Evolutionary conservation across 2,797 vertebrate species (phyloP).

Genomic region (Diplodus puntazzo): DNA sequence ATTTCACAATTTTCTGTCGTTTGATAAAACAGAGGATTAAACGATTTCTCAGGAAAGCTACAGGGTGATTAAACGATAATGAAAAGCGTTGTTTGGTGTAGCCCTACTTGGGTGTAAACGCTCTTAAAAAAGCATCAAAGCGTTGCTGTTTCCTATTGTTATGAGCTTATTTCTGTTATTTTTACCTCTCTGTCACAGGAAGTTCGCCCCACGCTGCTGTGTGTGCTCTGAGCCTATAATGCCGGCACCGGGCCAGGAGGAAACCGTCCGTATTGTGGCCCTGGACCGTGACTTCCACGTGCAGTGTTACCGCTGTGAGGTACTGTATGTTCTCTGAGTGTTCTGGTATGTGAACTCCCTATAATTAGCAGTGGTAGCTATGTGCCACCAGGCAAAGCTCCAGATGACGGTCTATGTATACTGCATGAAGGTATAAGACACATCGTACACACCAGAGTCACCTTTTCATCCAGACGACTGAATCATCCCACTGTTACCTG

Average conservation of each 20-base stretch:
- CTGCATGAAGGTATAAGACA: constrained; percentile 1
- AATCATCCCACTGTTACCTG: constrained; percentile 58
- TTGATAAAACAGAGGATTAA: background rate
- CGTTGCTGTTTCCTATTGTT: background rate
- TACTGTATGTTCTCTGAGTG: constrained; percentile 63
- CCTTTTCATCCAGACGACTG: constrained; percentile 40
- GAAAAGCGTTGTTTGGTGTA: background rate
- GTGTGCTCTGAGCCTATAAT: constrained; percentile 97
- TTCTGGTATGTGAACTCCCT: background rate
- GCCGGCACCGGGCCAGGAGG: constrained; percentile 97
- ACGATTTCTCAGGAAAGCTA: background rate
- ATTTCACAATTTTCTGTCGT: background rate
- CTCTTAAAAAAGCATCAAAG: background rate
- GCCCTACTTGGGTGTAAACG: background rate
- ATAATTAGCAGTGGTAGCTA: constrained; percentile 5
- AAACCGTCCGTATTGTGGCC: constrained; percentile 97
- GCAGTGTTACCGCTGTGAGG: constrained; percentile 98
- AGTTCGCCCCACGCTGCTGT: constrained; percentile 97
- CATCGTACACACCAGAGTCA: constrained; percentile 34
- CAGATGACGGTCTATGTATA: constrained; percentile 22
- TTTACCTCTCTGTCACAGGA: constrained; percentile 82
- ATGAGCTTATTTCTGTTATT: constrained; percentile 1
- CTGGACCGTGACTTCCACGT: constrained; percentile 98
- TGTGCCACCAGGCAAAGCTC: background rate
- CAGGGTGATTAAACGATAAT: background rate